A percentile compares a stretch with the other conserved stretches of the same genome.
These are phyloP conservation scores for Sturnira hondurensis DNA, from an alignment of 2,113 vertebrate species.

Conservation along the genomic window DNA sequence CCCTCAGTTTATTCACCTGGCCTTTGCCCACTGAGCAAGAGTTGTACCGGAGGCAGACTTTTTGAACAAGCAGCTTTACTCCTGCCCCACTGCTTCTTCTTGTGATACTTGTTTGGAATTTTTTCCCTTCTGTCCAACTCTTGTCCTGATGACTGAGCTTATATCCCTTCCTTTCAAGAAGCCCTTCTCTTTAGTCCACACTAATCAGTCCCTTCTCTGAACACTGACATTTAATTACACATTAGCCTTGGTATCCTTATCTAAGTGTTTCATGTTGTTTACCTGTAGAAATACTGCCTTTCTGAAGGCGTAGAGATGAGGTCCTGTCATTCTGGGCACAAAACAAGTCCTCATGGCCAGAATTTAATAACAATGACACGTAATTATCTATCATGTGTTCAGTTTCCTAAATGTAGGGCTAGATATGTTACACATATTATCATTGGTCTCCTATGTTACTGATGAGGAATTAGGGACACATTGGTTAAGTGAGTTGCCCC, in stretches of 20 bases:
- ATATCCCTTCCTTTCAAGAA: not conserved
- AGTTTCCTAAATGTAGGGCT: not conserved
- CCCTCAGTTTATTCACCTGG: not conserved
- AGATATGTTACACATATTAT: not conserved
- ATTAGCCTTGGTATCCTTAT: not conserved
- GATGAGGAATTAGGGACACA: slow-evolving; percentile 14
- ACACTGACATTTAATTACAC: not conserved
- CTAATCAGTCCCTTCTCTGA: not conserved
- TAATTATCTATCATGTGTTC: not conserved
- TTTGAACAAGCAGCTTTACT: not conserved
- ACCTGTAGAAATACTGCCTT: not conserved
- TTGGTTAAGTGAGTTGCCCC: not conserved
- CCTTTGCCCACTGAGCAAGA: not conserved
- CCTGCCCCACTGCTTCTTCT: not conserved
- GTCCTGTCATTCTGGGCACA: not conserved
- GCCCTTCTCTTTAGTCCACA: not conserved
- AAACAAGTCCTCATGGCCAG: not conserved
- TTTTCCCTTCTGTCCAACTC: not conserved
- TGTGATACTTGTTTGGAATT: not conserved
- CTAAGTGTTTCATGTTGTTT: not conserved
- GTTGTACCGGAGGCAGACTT: not conserved
- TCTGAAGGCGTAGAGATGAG: not conserved
- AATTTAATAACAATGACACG: not conserved
- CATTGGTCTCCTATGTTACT: not conserved
- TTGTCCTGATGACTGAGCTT: not conserved